Percentiles rank a stretch among this genome's conserved stretches.
Evolutionary conservation across 2,113 vertebrate genomes (phyloP).

Genomic region (Paedocypris sp.): DNA sequence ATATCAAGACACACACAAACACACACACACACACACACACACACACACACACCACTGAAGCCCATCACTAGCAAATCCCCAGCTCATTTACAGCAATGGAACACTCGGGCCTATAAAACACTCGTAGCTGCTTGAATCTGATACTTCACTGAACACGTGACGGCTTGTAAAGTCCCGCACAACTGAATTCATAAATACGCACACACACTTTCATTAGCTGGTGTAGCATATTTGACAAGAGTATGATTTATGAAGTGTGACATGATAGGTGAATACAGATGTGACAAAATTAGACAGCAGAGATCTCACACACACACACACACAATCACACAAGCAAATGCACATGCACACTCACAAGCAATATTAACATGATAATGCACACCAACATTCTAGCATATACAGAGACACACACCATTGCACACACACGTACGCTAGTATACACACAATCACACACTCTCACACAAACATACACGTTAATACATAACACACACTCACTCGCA

Average conservation of each 20-base stretch:
- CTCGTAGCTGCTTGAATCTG: constrained; percentile 38
- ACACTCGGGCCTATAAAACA: constrained; percentile 25
- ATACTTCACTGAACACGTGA: constrained; percentile 28
- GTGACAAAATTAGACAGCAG: too few species aligned
- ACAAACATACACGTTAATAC: too few species aligned
- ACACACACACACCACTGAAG: constrained; percentile 1
- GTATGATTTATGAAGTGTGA: not conserved
- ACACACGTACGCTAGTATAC: too few species aligned
- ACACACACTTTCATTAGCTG: not conserved
- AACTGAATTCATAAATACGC: not conserved
- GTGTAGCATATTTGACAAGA: not conserved
- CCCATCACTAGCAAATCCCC: constrained; percentile 9
- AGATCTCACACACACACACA: too few species aligned
- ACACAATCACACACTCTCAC: too few species aligned
- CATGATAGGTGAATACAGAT: not conserved
- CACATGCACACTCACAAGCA: too few species aligned
- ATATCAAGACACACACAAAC: not conserved
- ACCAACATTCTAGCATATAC: too few species aligned
- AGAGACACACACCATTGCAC: too few species aligned
- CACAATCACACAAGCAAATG: too few species aligned
- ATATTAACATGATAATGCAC: too few species aligned
- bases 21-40: not conserved
- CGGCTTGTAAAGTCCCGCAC: constrained; percentile 30
- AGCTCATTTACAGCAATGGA: constrained; percentile 24
- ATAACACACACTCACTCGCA: too few species aligned